Conservation (phyloP, 2,797 vertebrate genomes). For the Sebastes trivittatus region DNA sequence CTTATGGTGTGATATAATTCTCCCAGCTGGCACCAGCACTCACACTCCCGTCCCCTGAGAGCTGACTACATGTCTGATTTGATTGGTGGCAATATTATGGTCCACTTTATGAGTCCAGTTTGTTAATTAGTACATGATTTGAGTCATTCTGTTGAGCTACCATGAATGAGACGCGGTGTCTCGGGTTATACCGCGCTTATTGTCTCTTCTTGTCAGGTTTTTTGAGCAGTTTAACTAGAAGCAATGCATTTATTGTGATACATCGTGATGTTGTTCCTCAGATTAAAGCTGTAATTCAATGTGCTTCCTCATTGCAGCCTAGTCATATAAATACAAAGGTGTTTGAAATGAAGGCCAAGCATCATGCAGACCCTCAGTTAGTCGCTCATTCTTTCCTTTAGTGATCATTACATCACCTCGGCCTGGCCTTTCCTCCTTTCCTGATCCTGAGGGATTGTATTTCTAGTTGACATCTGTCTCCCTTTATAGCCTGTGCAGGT, state of each 20-base stretch:
- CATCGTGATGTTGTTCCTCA: background rate
- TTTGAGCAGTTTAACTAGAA: background rate
- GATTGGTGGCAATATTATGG: conserved; percentile 26
- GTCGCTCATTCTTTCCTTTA: background rate
- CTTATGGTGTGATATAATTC: conserved; percentile 70
- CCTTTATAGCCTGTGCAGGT: conserved; percentile 48
- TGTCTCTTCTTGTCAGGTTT: background rate
- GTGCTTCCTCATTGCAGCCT: background rate
- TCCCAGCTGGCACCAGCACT: conserved; percentile 61
- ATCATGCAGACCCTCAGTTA: background rate
- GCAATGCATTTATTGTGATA: background rate
- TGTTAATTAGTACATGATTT: background rate
- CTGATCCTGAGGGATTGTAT: conserved; percentile 23
- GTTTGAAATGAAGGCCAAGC: background rate
- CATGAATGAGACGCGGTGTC: background rate
- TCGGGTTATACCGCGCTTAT: background rate
- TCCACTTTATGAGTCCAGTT: background rate
- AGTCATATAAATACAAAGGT: background rate
- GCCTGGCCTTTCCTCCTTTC: background rate
- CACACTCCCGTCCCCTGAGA: conserved; percentile 30
- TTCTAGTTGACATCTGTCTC: conserved; percentile 53
- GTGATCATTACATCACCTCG: conserved; percentile 1
- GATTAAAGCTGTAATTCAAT: background rate
- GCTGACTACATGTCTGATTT: conserved; percentile 27
- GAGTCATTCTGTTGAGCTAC: background rate